phyloP scores from a whole-genome alignment of 1,140 invertebrate species.

The Drosophila arizonae region DNA sequence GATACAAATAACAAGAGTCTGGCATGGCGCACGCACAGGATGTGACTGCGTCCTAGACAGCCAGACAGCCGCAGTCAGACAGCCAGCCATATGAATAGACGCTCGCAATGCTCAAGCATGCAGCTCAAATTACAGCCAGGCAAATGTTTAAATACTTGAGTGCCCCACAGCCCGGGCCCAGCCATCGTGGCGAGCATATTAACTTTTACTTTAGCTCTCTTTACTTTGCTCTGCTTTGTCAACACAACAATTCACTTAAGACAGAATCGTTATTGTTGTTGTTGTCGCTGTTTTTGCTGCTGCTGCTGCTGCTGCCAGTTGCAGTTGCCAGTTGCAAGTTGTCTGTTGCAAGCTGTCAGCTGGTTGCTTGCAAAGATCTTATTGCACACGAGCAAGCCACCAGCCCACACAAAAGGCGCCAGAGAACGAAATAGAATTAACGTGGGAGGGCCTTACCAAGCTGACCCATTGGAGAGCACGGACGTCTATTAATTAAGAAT shows the following conservation, averaged over 20 bases:
- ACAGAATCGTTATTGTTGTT: constrained; percentile 16
- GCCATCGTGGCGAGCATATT: constrained; percentile 56
- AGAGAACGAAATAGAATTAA: not conserved
- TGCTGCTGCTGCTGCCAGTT: constrained; percentile 2
- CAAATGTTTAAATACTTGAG: constrained; percentile 81
- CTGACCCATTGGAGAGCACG: no score
- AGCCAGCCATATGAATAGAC: constrained; percentile 43
- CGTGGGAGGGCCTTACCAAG: no score
- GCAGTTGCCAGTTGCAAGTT: constrained; percentile 23
- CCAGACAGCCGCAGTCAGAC: not conserved
- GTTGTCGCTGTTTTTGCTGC: not conserved
- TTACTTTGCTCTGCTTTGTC: constrained; percentile 57
- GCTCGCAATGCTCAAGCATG: constrained; percentile 57
- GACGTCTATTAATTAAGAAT: no score
- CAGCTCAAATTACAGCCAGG: constrained; percentile 75
- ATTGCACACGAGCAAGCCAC: constrained; percentile 8
- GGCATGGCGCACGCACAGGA: constrained; percentile 54
- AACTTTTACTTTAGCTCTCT: constrained; percentile 62
- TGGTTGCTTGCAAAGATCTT: constrained; percentile 16
- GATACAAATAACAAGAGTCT: constrained; percentile 68
- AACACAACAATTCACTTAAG: constrained; percentile 79
- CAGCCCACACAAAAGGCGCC: constrained; percentile 27
- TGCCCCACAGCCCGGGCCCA: constrained; percentile 43
- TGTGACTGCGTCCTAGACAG: constrained; percentile 7
- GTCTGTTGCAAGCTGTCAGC: constrained; percentile 16